Percentiles rank a stretch among this genome's conserved stretches.
Evolutionary conservation across 2,113 vertebrate genomes (phyloP).

Genomic region (Takifugu bimaculatus): DNA sequence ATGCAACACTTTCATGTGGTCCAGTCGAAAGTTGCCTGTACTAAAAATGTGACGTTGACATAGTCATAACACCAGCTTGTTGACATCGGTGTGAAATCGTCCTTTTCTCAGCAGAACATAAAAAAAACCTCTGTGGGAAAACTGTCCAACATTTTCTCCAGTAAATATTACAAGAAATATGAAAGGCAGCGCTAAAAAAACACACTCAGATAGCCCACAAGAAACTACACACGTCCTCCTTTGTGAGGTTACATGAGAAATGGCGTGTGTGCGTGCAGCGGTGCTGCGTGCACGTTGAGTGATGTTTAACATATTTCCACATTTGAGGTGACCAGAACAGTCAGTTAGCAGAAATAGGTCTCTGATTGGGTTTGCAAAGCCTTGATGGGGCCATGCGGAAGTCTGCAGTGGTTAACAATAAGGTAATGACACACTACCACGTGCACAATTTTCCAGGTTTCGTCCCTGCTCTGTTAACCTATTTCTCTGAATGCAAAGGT

Average conservation of each 20-base stretch:
- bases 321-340: slow-evolving; percentile 38
- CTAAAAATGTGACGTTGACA: slow-evolving; percentile 21
- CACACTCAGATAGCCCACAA: slow-evolving; percentile 8
- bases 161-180: slow-evolving; percentile 1
- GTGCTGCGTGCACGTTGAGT: background rate
- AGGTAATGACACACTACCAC: slow-evolving; percentile 30
- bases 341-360: slow-evolving; percentile 26
- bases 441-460: slow-evolving; percentile 61
- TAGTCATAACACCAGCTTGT: slow-evolving; percentile 6
- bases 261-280: background rate
- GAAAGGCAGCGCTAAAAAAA: background rate
- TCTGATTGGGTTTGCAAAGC: slow-evolving; percentile 4
- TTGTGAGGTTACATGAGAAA: slow-evolving; percentile 4
- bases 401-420: slow-evolving; percentile 53
- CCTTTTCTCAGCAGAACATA: slow-evolving; percentile 6
- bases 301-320: slow-evolving; percentile 1
- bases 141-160: background rate
- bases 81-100: slow-evolving; percentile 5
- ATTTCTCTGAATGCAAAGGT: slow-evolving; percentile 63
- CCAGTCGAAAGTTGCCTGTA: slow-evolving; percentile 1
- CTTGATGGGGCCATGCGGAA: slow-evolving; percentile 42
- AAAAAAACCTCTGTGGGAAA: slow-evolving; percentile 14
- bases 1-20: slow-evolving; percentile 31
- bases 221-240: background rate
- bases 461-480: slow-evolving; percentile 69